phyloP scores from a whole-genome alignment of 2,113 vertebrate species.

The Cyanoderma ruficeps region DNA sequence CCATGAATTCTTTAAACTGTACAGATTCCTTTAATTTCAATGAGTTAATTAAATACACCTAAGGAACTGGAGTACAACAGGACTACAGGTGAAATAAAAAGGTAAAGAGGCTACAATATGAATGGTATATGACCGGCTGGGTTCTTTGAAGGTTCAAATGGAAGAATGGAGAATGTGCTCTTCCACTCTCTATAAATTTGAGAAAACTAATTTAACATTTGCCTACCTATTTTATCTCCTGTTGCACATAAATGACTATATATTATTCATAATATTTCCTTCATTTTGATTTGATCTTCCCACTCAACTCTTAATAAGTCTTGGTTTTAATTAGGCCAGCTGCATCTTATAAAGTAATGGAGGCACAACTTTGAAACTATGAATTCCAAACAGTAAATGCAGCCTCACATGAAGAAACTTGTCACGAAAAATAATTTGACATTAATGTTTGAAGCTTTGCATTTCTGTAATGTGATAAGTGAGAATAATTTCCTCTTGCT shows the following conservation, averaged over 20 bases:
- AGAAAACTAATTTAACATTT: conserved; percentile 2
- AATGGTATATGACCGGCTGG: not conserved
- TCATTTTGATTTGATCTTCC: conserved; percentile 46
- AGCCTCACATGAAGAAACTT: conserved; percentile 3
- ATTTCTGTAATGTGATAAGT: conserved; percentile 41
- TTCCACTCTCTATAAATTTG: not conserved
- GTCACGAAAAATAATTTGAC: conserved; percentile 27
- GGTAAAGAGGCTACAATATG: not conserved
- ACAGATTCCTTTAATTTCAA: not conserved
- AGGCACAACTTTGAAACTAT: conserved; percentile 7
- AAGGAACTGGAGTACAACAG: not conserved
- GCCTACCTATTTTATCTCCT: not conserved
- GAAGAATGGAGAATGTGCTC: not conserved
- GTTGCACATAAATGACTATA: not conserved
- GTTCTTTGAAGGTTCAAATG: not conserved
- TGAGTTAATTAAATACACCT: not conserved
- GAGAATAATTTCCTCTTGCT: conserved; percentile 28
- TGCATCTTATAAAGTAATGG: not conserved
- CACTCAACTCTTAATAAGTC: not conserved
- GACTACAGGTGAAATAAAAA: not conserved
- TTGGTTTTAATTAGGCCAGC: conserved; percentile 38
- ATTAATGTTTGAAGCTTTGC: conserved; percentile 7
- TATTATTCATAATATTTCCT: conserved; percentile 35
- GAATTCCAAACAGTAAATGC: conserved; percentile 13
- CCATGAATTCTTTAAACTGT: not conserved